phyloP scores from a whole-genome alignment of 2,113 vertebrate species.

The Lepisosteus oculatus region DNA sequence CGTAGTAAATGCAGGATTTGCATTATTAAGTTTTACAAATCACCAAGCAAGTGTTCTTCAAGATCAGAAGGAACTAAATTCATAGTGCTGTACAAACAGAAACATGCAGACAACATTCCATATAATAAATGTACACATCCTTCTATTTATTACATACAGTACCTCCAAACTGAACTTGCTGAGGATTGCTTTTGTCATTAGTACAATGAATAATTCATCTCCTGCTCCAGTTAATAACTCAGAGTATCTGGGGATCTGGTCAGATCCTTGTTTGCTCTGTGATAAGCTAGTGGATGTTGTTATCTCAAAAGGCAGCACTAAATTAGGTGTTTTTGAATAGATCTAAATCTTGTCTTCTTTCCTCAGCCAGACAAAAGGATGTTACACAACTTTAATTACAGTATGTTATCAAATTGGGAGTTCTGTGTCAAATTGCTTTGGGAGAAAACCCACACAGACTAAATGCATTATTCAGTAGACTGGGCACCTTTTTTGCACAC shows the following conservation, averaged over 20 bases:
- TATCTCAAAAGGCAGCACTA: conserved; percentile 30
- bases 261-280: conserved; percentile 38
- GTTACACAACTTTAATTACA: background rate
- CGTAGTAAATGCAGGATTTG: too few relatives aligned
- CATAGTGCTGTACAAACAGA: background rate
- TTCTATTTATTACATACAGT: background rate
- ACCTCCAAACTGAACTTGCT: background rate
- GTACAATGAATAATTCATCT: conserved; percentile 43
- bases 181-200: conserved; percentile 26
- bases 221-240: conserved; percentile 45
- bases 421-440: background rate
- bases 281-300: conserved; percentile 37
- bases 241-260: conserved; percentile 35
- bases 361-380: background rate
- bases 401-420: background rate
- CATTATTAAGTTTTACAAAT: too few relatives aligned
- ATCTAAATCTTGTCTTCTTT: conserved; percentile 19
- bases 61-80: too few relatives aligned
- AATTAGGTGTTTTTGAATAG: conserved; percentile 23
- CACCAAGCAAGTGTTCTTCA: too few relatives aligned
- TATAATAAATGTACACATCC: background rate
- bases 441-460: background rate
- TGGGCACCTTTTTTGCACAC: background rate
- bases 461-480: background rate
- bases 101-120: background rate